A percentile compares a stretch with the other conserved stretches of the same genome.
Evolutionary conservation across 2,888 invertebrate genomes (phyloP).

Genomic region (Choreutis nemorana): DNA sequence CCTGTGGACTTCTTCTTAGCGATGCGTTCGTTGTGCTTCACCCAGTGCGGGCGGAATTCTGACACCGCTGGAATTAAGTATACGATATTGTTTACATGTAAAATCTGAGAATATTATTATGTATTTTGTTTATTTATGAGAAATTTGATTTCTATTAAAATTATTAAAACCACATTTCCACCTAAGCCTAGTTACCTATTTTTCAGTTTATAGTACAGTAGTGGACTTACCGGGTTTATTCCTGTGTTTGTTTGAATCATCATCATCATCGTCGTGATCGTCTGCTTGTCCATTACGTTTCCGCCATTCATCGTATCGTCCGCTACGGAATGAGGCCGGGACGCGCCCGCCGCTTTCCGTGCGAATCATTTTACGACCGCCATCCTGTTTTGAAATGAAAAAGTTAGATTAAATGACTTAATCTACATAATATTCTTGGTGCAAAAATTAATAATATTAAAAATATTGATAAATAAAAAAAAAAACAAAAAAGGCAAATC

Average conservation of each 20-base stretch:
- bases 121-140: too few relatives aligned
- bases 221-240: constrained; percentile 26
- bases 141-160: too few relatives aligned
- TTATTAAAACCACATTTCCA: background rate
- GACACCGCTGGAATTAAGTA: constrained; percentile 31
- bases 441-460: constrained; percentile 2
- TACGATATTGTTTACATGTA: constrained; percentile 3
- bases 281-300: constrained; percentile 70
- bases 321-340: constrained; percentile 92
- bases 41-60: constrained; percentile 76
- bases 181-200: background rate
- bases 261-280: constrained; percentile 53
- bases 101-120: too few relatives aligned
- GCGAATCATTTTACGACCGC: constrained; percentile 72
- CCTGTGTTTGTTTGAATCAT: too few relatives aligned
- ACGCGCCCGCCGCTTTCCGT: constrained; percentile 97
- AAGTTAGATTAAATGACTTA: background rate
- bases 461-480: background rate
- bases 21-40: constrained; percentile 78
- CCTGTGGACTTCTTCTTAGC: constrained; percentile 65
- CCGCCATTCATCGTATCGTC: constrained; percentile 88
- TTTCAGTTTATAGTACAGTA: background rate
- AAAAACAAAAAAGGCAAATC: too few relatives aligned
- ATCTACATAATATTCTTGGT: background rate
- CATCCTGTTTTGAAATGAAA: constrained; percentile 28